Evolutionary conservation across 1,140 invertebrate genomes (phyloP).

Genomic region (Pectinophora gossypiella): DNA sequence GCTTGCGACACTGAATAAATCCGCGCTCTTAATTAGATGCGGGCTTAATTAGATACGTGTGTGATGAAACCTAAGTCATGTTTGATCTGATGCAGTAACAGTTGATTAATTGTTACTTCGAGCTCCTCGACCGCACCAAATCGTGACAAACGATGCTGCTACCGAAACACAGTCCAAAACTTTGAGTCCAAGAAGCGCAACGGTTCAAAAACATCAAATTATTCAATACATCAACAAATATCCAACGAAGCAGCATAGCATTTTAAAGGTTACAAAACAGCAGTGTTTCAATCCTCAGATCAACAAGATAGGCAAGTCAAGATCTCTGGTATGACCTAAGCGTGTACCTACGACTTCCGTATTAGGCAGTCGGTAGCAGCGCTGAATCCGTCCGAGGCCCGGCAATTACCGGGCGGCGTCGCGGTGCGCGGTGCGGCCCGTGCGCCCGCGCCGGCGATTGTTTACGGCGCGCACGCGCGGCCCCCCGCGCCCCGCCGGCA

Average conservation of each 20-base stretch:
- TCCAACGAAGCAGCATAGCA: not conserved
- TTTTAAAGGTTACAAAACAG: not conserved
- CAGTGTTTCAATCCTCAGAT: no score
- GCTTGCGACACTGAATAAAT: slow-evolving; percentile 41
- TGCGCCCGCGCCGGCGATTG: slow-evolving; percentile 61
- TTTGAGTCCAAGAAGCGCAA: not conserved
- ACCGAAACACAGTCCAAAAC: not conserved
- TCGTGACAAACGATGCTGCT: slow-evolving; percentile 16
- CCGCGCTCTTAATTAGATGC: slow-evolving; percentile 45
- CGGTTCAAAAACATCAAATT: not conserved
- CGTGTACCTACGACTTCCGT: slow-evolving; percentile 1
- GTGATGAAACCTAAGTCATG: slow-evolving; percentile 18
- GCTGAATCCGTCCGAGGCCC: slow-evolving; percentile 28
- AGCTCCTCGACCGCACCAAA: not conserved
- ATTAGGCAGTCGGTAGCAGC: slow-evolving; percentile 24
- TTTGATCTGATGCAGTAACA: slow-evolving; percentile 15
- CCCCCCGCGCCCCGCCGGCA: slow-evolving; percentile 62
- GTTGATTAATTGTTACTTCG: slow-evolving; percentile 21
- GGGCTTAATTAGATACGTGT: slow-evolving; percentile 41
- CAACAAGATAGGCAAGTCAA: no score
- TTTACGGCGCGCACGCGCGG: slow-evolving; percentile 69
- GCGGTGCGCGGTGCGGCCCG: slow-evolving; percentile 58
- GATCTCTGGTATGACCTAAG: slow-evolving; percentile 9
- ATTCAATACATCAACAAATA: not conserved
- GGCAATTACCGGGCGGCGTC: slow-evolving; percentile 45